phyloP scores from a whole-genome alignment of 2,888 invertebrate species.

The Dioctria linearis region DNA sequence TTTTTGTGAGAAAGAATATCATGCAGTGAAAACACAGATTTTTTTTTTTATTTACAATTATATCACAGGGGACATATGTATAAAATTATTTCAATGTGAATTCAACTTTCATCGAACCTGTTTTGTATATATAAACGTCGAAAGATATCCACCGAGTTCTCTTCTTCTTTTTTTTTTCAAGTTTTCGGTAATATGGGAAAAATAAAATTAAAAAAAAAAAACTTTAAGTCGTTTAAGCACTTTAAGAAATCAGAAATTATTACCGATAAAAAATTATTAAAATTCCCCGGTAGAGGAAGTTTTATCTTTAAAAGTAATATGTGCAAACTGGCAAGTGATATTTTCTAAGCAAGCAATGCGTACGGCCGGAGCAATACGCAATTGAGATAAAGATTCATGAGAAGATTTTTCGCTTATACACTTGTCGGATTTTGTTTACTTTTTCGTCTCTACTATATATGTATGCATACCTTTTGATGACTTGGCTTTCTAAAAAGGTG shows the following conservation, averaged over 20 bases:
- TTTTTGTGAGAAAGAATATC: constrained; percentile 10
- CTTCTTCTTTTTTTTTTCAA: background rate
- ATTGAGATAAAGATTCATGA: too few species aligned
- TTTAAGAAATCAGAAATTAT: too few species aligned
- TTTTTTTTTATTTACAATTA: background rate
- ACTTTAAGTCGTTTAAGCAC: too few species aligned
- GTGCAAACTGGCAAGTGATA: too few species aligned
- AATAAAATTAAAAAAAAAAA: constrained; percentile 4
- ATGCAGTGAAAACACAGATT: constrained; percentile 12
- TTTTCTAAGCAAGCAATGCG: too few species aligned
- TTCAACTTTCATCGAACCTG: constrained; percentile 43
- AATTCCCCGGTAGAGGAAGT: constrained; percentile 1
- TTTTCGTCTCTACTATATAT: too few species aligned
- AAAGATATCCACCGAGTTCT: background rate
- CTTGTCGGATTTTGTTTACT: too few species aligned
- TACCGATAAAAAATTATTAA: constrained; percentile 25
- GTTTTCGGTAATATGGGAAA: constrained; percentile 25
- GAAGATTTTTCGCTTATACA: too few species aligned
- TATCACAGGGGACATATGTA: background rate
- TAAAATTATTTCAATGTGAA: constrained; percentile 41
- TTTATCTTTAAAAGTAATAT: too few species aligned
- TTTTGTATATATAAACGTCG: constrained; percentile 29
- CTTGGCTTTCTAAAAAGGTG: too few species aligned
- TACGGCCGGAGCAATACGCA: too few species aligned
- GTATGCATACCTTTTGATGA: too few species aligned